phyloP scores from a whole-genome alignment of 2,797 vertebrate genomes.

The Tenualosa ilisha region DNA sequence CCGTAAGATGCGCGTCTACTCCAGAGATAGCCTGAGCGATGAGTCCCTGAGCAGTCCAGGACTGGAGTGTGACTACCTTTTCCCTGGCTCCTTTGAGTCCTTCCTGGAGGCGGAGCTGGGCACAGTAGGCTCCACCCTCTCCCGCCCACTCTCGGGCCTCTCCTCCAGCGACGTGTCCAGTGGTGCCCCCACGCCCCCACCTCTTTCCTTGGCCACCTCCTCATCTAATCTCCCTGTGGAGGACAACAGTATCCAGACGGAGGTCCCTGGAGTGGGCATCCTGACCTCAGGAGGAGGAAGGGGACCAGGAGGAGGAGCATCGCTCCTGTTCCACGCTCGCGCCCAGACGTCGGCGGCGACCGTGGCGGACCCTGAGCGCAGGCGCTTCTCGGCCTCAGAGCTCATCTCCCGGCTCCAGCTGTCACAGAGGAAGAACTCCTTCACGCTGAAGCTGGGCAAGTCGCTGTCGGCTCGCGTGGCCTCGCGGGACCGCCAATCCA shows the following conservation, averaged over 20 bases:
- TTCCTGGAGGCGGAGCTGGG: constrained; percentile 77
- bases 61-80: constrained; percentile 72
- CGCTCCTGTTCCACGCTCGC: constrained; percentile 56
- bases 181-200: constrained; percentile 34
- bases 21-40: constrained; percentile 74
- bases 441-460: constrained; percentile 84
- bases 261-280: constrained; percentile 45
- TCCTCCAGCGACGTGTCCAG: constrained; percentile 48
- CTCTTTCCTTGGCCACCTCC: constrained; percentile 19
- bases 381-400: constrained; percentile 88
- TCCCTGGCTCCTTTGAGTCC: constrained; percentile 74
- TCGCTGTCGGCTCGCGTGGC: constrained; percentile 78
- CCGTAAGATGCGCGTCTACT: constrained; percentile 87
- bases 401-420: constrained; percentile 87
- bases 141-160: constrained; percentile 55
- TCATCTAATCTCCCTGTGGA: constrained; percentile 48
- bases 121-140: constrained; percentile 64
- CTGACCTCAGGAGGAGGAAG: not conserved
- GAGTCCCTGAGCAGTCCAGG: constrained; percentile 72
- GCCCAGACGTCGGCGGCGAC: constrained; percentile 34
- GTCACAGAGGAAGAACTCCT: constrained; percentile 81
- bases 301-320: constrained; percentile 27
- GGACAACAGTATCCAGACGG: constrained; percentile 56
- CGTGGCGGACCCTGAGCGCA: constrained; percentile 75
- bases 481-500: constrained; percentile 72